Evolutionary conservation across 2,888 invertebrate genomes (phyloP).

Genomic region (Nasonovia ribisnigri): DNA sequence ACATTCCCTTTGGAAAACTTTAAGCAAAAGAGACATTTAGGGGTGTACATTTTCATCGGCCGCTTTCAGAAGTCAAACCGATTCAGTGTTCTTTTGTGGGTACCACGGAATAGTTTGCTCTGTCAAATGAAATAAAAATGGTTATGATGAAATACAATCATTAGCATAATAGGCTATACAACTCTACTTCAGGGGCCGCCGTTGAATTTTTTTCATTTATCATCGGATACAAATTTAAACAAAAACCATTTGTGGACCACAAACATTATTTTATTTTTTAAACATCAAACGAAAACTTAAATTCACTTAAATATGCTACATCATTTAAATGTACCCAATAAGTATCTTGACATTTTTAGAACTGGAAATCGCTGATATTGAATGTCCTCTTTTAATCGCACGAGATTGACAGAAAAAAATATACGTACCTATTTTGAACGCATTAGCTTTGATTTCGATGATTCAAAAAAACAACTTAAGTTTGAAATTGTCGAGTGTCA

Average conservation of each 20-base stretch:
- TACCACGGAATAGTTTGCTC: neutral
- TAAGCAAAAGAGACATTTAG: neutral
- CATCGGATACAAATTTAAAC: neutral
- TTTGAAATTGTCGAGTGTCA: neutral
- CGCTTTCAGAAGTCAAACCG: neutral
- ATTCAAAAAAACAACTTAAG: neutral
- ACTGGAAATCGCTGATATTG: neutral
- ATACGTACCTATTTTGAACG: neutral
- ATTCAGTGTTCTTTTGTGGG: neutral
- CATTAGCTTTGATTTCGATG: neutral
- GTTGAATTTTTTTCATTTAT: neutral
- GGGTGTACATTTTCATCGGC: neutral
- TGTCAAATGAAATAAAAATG: neutral
- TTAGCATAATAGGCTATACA: neutral
- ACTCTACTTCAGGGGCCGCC: neutral
- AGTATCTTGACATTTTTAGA: neutral
- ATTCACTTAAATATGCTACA: neutral
- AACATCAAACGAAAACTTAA: neutral
- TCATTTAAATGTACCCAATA: neutral
- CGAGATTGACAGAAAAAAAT: neutral
- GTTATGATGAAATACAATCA: neutral
- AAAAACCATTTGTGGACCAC: neutral
- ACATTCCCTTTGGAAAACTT: neutral
- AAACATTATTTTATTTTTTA: neutral
- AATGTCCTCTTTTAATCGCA: too few relatives aligned